Conservation (phyloP, 2,113 vertebrate genomes). For the Heloderma charlesbogerti region DNA sequence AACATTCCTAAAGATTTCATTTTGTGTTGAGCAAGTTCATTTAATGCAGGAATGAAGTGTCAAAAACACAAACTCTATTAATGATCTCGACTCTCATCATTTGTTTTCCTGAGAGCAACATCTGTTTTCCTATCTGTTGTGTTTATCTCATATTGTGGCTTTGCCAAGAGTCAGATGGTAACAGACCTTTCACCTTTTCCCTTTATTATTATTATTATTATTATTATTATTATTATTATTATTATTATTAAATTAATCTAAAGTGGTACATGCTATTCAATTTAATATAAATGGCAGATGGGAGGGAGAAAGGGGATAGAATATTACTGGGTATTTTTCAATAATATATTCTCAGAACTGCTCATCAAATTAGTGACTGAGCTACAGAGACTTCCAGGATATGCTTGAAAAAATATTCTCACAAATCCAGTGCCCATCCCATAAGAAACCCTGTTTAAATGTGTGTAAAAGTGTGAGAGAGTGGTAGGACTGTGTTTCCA, state of each 20-base stretch:
- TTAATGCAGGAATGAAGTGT: conserved; percentile 56
- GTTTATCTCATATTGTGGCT: conserved; percentile 45
- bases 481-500: conserved; percentile 37
- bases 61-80: conserved; percentile 57
- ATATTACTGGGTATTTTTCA: conserved; percentile 21
- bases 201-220: conserved; percentile 5
- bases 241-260: conserved; percentile 22
- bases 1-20: conserved; percentile 59
- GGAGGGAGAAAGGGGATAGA: not conserved
- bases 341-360: conserved; percentile 23
- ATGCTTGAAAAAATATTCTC: conserved; percentile 25
- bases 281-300: conserved; percentile 36
- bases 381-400: conserved; percentile 14
- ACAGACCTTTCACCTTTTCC: not conserved
- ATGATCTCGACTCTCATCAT: conserved; percentile 40
- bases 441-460: conserved; percentile 65
- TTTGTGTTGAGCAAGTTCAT: conserved; percentile 63
- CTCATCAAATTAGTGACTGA: conserved; percentile 25
- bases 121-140: conserved; percentile 44
- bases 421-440: conserved; percentile 38
- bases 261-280: conserved; percentile 7
- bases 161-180: conserved; percentile 8
- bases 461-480: not conserved
- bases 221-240: not conserved
- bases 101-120: conserved; percentile 53